Conservation (phyloP, 2,113 vertebrate genomes). For the Gobiocypris rarus region DNA sequence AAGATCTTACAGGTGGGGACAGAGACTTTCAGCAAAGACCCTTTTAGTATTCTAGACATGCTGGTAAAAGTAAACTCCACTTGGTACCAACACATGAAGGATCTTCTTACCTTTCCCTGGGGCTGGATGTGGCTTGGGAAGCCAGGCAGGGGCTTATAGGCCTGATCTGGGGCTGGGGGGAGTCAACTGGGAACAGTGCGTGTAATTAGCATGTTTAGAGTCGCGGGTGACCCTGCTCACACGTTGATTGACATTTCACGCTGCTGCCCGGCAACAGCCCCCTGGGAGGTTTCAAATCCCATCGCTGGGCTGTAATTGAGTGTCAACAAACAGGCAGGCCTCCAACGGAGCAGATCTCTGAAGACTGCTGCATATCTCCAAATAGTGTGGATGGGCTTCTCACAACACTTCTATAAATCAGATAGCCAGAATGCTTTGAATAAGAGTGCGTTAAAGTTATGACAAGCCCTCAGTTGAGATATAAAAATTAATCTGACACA, state of each 20-base stretch:
- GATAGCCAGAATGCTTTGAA: constrained; percentile 26
- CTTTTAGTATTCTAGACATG: constrained; percentile 44
- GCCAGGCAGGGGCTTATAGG: constrained; percentile 29
- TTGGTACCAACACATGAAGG: constrained; percentile 21
- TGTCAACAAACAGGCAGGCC: constrained; percentile 57
- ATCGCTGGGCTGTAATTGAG: constrained; percentile 57
- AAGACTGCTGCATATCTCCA: constrained; percentile 24
- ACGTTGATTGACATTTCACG: constrained; percentile 56
- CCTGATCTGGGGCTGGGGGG: not conserved
- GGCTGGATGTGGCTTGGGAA: constrained; percentile 32
- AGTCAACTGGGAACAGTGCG: constrained; percentile 15
- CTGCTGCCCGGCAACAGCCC: constrained; percentile 29
- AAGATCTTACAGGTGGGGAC: constrained; percentile 29
- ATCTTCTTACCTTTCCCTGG: constrained; percentile 48
- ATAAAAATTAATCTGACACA: not conserved
- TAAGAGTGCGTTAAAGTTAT: constrained; percentile 13
- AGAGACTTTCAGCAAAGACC: constrained; percentile 43
- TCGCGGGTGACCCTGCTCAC: constrained; percentile 26
- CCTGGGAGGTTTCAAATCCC: constrained; percentile 54
- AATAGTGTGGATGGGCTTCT: constrained; percentile 16
- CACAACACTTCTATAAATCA: constrained; percentile 41
- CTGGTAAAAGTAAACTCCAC: constrained; percentile 47
- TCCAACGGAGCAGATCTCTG: constrained; percentile 21
- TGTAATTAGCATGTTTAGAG: constrained; percentile 58
- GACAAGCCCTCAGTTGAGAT: constrained; percentile 6